A percentile compares a stretch with the other conserved stretches of the same genome.
These are phyloP conservation scores for Chaetodon trifasciatus DNA, from an alignment of 2,797 vertebrate species.

Conservation along the genomic window DNA sequence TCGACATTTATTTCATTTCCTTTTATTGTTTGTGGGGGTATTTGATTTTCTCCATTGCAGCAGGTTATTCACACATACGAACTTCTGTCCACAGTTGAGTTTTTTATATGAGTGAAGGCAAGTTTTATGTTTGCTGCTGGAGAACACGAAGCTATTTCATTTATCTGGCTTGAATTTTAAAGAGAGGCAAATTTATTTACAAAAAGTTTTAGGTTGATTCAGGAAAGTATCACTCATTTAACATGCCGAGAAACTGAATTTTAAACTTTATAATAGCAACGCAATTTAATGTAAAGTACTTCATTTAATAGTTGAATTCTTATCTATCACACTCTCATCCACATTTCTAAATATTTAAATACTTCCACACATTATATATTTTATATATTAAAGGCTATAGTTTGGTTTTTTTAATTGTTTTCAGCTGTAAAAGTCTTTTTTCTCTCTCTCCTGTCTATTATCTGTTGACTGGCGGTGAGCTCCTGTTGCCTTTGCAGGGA, in stretches of 20 bases:
- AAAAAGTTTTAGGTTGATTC: background rate
- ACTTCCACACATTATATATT: background rate
- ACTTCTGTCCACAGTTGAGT: no score
- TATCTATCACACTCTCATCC: background rate
- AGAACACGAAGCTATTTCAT: background rate
- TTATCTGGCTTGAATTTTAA: background rate
- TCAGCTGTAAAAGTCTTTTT: background rate
- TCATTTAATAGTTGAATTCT: background rate
- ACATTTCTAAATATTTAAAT: slow-evolving; percentile 2
- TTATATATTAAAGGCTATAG: no score
- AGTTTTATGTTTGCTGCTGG: background rate
- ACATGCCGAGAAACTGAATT: background rate
- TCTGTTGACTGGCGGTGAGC: background rate
- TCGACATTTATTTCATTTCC: no score
- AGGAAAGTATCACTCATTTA: background rate
- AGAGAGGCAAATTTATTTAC: background rate
- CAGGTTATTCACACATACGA: no score
- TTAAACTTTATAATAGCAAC: background rate
- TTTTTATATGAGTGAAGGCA: no score
- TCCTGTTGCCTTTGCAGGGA: no score
- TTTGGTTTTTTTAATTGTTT: background rate
- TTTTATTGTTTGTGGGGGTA: no score
- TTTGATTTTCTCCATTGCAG: no score
- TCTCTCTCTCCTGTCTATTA: background rate
- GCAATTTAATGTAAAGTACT: background rate